phyloP scores from a whole-genome alignment of 2,113 vertebrate genomes.

The Felis catus region DNA sequence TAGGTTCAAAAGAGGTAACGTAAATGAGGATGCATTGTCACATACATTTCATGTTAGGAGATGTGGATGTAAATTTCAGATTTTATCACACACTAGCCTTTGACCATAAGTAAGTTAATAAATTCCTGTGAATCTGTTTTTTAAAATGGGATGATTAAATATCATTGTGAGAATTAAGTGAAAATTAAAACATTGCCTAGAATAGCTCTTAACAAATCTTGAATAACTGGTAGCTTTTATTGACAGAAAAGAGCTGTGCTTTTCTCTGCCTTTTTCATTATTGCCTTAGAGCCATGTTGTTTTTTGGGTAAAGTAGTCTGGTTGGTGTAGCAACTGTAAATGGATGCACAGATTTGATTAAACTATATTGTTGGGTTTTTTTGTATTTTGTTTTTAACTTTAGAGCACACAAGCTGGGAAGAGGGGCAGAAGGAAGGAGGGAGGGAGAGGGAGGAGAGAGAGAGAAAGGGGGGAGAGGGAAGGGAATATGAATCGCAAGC shows the following conservation, averaged over 20 bases:
- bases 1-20: not conserved
- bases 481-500: no score
- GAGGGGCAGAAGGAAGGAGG: no score
- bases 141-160: conserved; percentile 6
- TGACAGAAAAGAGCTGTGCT: not conserved
- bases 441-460: no score
- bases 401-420: no score
- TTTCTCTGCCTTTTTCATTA: not conserved
- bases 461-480: no score
- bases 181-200: not conserved
- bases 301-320: not conserved
- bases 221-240: not conserved
- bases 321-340: not conserved
- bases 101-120: not conserved
- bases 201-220: not conserved
- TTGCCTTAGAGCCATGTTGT: not conserved
- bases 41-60: not conserved
- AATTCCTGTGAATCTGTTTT: conserved; percentile 35
- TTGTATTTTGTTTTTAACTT: no score
- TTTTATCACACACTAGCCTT: not conserved
- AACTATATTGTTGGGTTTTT: not conserved
- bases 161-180: conserved; percentile 7
- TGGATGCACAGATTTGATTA: not conserved
- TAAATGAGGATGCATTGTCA: not conserved
- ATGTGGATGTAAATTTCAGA: not conserved